Base-by-base conservation (phyloP, 1,140 invertebrate species). In the Lethocerus indicus region DNA sequence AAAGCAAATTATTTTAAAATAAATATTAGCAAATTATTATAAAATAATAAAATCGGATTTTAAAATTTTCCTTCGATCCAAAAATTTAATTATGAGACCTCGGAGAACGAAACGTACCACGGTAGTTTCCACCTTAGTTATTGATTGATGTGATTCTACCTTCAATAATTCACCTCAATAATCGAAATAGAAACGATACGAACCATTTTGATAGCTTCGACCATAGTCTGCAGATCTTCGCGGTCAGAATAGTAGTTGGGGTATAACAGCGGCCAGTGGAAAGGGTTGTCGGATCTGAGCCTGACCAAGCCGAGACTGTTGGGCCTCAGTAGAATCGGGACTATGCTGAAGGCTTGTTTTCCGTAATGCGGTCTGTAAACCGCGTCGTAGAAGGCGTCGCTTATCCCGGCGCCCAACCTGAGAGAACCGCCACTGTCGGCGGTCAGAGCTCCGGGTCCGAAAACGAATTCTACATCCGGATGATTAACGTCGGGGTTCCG, bases 401-500 rank as follows among this genome's bases (percentile, higher is more conserved):
- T 49, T 14, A 61, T 50, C 18, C 45, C 48, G 25, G 72, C 64
- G 51, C 70, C 66, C 56, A 67, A 60, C 56, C 73, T 60, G 50
- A 80, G 53, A 50, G 76, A 68, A 49, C 87, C 77, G 14, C 81
- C 75, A 16, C 72, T 63, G 58, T 87, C 84, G 0, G 81, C 80
- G 37, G 78, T 79, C 2, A 87, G 59, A 0, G 78, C 76, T 0
- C 82, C 83, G 2, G 78, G 72, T 0, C 83, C 79, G 58, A 87
- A 68, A 5, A 87, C 80, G 0, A 89, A 62, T 59, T 89, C 83
- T 53, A 88, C 78, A 56, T 91, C 83, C 0, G 85, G 81, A 18
- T 48, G 48, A 6, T 45, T 24, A 24, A 24, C 4, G 5, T 48
- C 39, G n/a, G 50, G 39, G 55, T 72, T 69, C 56, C 69, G 71